Evolutionary conservation across 2,113 vertebrate genomes (phyloP).

Genomic region (Rhagologus leucostigma): DNA sequence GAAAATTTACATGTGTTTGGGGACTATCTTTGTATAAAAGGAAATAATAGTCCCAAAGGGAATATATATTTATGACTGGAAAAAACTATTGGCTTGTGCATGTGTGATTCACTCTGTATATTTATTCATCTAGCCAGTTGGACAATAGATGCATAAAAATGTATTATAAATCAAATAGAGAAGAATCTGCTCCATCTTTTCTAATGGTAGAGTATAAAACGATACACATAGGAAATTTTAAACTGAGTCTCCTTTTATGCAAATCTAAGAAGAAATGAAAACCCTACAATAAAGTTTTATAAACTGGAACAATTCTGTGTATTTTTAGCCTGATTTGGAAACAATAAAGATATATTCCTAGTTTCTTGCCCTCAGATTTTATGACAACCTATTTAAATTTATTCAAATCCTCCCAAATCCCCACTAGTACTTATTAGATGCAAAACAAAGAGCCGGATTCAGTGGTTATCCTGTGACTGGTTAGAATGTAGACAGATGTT

Average conservation of each 20-base stretch:
- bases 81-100: neutral
- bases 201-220: neutral
- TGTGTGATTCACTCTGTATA: neutral
- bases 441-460: neutral
- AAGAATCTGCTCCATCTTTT: neutral
- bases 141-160: neutral
- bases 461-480: neutral
- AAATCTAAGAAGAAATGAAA: neutral
- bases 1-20: neutral
- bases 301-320: neutral
- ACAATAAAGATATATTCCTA: neutral
- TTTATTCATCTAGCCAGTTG: neutral
- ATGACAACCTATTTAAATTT: neutral
- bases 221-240: neutral
- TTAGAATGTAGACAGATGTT: neutral
- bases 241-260: neutral
- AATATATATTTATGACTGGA: neutral
- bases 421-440: neutral
- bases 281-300: neutral
- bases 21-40: neutral
- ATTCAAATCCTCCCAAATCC: neutral
- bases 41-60: neutral
- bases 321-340: conserved; percentile 6
- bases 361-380: neutral
- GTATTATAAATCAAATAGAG: neutral